Percentiles rank a stretch among this genome's conserved stretches.
phyloP scores from a whole-genome alignment of 1,140 invertebrate species.

The Intoshia linei region DNA sequence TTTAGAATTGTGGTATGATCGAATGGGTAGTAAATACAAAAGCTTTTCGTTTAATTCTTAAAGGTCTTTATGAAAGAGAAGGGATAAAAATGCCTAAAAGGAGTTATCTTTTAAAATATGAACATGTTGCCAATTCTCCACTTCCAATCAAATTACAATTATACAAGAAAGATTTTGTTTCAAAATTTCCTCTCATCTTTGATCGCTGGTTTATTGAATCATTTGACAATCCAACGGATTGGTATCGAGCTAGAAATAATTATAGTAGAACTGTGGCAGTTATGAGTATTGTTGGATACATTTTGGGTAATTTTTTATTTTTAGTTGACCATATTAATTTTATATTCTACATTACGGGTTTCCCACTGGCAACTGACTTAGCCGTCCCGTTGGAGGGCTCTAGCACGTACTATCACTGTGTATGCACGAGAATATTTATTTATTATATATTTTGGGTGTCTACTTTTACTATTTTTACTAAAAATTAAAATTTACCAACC shows the following conservation, averaged over 20 bases:
- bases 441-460: too few relatives aligned
- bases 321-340: too few relatives aligned
- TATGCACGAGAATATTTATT: too few relatives aligned
- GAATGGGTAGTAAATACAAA: slow-evolving; percentile 67
- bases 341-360: too few relatives aligned
- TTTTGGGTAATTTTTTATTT: too few relatives aligned
- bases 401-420: too few relatives aligned
- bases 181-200: slow-evolving; percentile 46
- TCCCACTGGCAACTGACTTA: too few relatives aligned
- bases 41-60: slow-evolving; percentile 35
- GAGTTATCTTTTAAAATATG: neutral
- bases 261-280: slow-evolving; percentile 66
- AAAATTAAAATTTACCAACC: too few relatives aligned
- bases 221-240: slow-evolving; percentile 55
- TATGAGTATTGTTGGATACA: slow-evolving; percentile 90
- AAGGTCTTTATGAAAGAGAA: slow-evolving; percentile 37
- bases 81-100: slow-evolving; percentile 22
- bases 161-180: slow-evolving; percentile 35
- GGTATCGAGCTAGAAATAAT: slow-evolving; percentile 42
- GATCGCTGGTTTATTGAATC: slow-evolving; percentile 54
- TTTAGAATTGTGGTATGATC: slow-evolving; percentile 63
- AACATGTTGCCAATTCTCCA: slow-evolving; percentile 3
- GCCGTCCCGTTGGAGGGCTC: too few relatives aligned
- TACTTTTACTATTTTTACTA: too few relatives aligned
- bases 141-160: slow-evolving; percentile 32